A percentile compares a stretch with the other conserved stretches of the same genome.
Conservation (phyloP, 2,113 vertebrate species). For the Nerophis ophidion region DNA sequence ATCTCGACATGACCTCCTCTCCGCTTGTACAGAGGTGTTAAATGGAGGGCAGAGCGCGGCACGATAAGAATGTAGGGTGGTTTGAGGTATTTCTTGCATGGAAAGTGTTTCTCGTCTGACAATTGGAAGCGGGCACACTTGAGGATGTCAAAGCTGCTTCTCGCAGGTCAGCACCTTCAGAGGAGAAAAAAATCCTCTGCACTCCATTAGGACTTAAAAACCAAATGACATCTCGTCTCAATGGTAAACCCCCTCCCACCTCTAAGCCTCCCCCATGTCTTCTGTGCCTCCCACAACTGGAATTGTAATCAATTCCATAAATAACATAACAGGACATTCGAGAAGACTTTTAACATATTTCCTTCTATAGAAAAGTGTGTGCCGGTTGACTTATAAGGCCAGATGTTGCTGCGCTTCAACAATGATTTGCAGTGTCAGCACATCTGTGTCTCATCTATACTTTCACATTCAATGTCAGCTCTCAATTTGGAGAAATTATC, state of each 20-base stretch:
- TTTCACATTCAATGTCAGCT: not conserved
- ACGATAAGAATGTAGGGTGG: slow-evolving; percentile 5
- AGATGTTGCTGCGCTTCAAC: slow-evolving; percentile 11
- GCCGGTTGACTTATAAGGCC: not conserved
- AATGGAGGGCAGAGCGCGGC: slow-evolving; percentile 11
- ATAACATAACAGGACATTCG: slow-evolving; percentile 15
- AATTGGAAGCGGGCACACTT: slow-evolving; percentile 1
- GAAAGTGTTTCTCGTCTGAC: not conserved
- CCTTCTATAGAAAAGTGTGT: not conserved
- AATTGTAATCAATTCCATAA: slow-evolving; percentile 27
- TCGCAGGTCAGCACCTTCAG: slow-evolving; percentile 22
- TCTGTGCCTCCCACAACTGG: slow-evolving; percentile 11
- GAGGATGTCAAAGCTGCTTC: slow-evolving; percentile 11
- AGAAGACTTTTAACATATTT: slow-evolving; percentile 24
- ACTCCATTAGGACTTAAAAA: slow-evolving; percentile 13
- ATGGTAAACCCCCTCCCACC: slow-evolving; percentile 8
- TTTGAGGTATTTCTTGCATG: not conserved
- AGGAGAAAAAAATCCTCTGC: slow-evolving; percentile 24
- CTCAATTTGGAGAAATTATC: not conserved
- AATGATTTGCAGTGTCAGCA: not conserved
- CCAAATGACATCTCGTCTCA: slow-evolving; percentile 19
- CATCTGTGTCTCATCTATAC: not conserved
- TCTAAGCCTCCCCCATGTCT: slow-evolving; percentile 1
- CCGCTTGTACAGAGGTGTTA: slow-evolving; percentile 6
- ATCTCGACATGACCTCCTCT: slow-evolving; percentile 5